Base-by-base conservation (phyloP, 2,113 vertebrate genomes). In the Salminus brasiliensis region DNA sequence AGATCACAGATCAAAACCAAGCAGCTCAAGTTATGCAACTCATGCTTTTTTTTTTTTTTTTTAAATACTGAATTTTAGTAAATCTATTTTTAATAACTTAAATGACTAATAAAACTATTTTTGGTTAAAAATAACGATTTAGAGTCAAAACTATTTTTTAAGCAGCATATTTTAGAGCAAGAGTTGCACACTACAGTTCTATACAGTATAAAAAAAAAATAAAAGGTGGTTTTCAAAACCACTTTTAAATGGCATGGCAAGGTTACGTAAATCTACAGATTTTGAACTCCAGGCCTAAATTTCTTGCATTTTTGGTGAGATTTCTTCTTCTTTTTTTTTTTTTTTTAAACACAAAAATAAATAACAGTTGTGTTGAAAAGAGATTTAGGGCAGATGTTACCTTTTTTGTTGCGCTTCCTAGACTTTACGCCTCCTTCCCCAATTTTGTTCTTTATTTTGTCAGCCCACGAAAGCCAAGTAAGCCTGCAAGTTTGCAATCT, bases 361-460 rank as follows among this genome's bases (percentile, higher is more conserved):
- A 88, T 91, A 41, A 84, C 39, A 60, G 49, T 74, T 34, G 36
- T 84, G 72, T 93, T 94, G 93, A 94, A 94, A 91, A 94, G 91
- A 95, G 91, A 94, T 94, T 96, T 96, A 94, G 93, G 95, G 89
- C 94, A 92, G 91, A 88, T 92, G 91, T 98, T 98, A 98, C 97
- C 97, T 99, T 97, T n/a, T n/a, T 95, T 96, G 95, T 95, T 95
- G 93, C 95, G 95, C 94, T 95, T 95, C 95, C 96, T 97, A 96
- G 96, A 95, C 91, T 97, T 96, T 96, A 96, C 95, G 94, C 95
- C 96, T 97, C 96, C 97, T 97, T 95, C 96, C 91, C 94, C 96
- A 94, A 95, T 94, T 95, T 97, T 94, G 97, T 95, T 95, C 95
- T 96, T 98, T 93, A 93, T 95, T 97, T 95, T 94, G 94, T 92